A percentile compares a stretch with the other conserved stretches of the same genome.
phyloP scores from a whole-genome alignment of 2,888 invertebrate genomes.

The Trilocha varians region DNA sequence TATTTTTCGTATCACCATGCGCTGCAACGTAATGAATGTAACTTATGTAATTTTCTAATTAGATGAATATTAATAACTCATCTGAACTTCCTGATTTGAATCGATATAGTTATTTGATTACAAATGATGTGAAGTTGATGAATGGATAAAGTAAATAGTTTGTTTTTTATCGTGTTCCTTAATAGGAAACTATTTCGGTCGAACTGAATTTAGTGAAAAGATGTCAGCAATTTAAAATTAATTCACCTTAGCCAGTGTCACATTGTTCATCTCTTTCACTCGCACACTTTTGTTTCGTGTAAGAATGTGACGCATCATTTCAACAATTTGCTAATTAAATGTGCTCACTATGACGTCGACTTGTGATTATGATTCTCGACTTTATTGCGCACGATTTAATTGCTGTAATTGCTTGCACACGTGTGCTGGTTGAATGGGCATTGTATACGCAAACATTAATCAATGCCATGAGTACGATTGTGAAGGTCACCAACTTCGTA shows the following conservation, averaged over 20 bases:
- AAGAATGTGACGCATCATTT: slow-evolving; percentile 46
- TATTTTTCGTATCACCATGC: too few relatives aligned
- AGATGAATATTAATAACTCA: too few relatives aligned
- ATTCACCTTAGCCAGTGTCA: slow-evolving; percentile 40
- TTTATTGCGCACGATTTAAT: slow-evolving; percentile 28
- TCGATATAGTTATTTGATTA: too few relatives aligned
- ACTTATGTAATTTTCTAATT: too few relatives aligned
- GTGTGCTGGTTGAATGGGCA: slow-evolving; percentile 42
- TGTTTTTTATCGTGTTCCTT: too few relatives aligned
- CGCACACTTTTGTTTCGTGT: slow-evolving; percentile 22
- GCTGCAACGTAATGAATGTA: too few relatives aligned
- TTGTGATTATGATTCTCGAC: slow-evolving; percentile 29
- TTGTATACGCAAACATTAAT: slow-evolving; percentile 63
- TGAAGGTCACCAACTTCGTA: slow-evolving; percentile 49
- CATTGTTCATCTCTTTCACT: slow-evolving; percentile 34
- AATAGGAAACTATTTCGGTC: slow-evolving; percentile 10
- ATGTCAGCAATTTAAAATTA: slow-evolving; percentile 37
- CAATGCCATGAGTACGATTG: slow-evolving; percentile 57
- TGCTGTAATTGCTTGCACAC: slow-evolving; percentile 25
- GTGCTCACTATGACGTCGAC: slow-evolving; percentile 36
- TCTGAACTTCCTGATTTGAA: too few relatives aligned
- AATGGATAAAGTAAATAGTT: too few relatives aligned
- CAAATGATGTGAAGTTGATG: too few relatives aligned
- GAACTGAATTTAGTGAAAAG: slow-evolving; percentile 22
- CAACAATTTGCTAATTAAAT: slow-evolving; percentile 55